These are phyloP conservation scores for Venustaconcha ellipsiformis DNA, from an alignment of 1,140 invertebrate genomes.

Conservation along the genomic window DNA sequence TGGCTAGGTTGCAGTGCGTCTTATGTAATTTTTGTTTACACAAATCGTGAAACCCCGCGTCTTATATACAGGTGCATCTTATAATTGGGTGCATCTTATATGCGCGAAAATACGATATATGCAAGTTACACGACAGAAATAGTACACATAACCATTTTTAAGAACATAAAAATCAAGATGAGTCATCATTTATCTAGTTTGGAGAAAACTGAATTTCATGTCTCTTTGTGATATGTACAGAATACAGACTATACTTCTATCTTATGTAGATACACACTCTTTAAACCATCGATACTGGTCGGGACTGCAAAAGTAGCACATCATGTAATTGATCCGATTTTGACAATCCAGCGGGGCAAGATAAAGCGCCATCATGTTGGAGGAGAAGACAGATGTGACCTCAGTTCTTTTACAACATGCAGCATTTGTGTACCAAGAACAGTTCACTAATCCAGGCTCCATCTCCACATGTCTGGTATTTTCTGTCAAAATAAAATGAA, in stretches of 20 bases:
- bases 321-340: slow-evolving; percentile 68
- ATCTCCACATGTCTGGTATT: slow-evolving; percentile 46
- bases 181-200: not conserved
- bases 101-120: no score
- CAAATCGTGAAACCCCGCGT: no score
- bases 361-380: slow-evolving; percentile 65
- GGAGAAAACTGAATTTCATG: slow-evolving; percentile 1
- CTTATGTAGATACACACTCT: slow-evolving; percentile 42
- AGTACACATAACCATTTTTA: not conserved
- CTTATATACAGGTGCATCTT: no score
- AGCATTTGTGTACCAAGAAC: slow-evolving; percentile 67
- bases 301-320: slow-evolving; percentile 70
- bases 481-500: slow-evolving; percentile 36
- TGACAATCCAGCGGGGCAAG: slow-evolving; percentile 56
- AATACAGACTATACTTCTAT: not conserved
- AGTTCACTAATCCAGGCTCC: slow-evolving; percentile 66
- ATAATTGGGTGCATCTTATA: no score
- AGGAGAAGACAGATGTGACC: slow-evolving; percentile 69
- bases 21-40: no score
- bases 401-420: slow-evolving; percentile 70
- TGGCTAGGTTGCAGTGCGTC: no score
- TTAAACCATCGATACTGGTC: slow-evolving; percentile 67
- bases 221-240: not conserved
- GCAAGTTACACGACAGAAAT: not conserved
- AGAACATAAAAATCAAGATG: not conserved